Evolutionary conservation across 2,888 invertebrate species (phyloP).

Genomic region (Caenorhabditis drosophilae): DNA sequence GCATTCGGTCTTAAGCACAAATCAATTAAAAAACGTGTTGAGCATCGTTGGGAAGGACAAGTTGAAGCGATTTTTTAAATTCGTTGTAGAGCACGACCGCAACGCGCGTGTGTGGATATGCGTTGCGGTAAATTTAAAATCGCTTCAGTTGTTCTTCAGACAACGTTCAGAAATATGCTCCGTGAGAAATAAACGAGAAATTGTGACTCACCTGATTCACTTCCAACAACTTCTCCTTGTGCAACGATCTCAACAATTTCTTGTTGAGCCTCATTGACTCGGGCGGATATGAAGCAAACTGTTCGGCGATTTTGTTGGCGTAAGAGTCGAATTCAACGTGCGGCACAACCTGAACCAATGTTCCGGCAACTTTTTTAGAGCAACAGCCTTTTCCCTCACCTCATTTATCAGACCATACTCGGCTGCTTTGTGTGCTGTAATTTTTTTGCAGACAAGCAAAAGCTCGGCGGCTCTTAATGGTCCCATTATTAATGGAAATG

Average conservation of each 20-base stretch:
- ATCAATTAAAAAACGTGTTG: not conserved
- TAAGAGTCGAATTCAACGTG: constrained; percentile 41
- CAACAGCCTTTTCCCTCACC: too few species aligned
- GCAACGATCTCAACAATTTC: constrained; percentile 76
- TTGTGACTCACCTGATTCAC: constrained; percentile 59
- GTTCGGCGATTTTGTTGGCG: constrained; percentile 37
- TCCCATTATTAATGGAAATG: constrained; percentile 85
- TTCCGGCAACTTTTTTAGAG: too few species aligned
- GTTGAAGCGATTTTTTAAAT: too few species aligned
- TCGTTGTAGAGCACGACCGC: too few species aligned
- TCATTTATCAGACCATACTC: constrained; percentile 81
- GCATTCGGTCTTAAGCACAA: constrained; percentile 74
- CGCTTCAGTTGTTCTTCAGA: too few species aligned
- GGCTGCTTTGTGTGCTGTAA: constrained; percentile 82
- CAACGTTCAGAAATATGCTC: too few species aligned
- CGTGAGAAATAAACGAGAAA: too few species aligned
- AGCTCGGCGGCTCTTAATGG: constrained; percentile 76
- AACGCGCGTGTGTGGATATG: too few species aligned
- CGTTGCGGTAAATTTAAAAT: constrained; percentile 2
- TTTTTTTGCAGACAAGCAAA: constrained; percentile 78
- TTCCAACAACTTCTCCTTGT: constrained; percentile 72
- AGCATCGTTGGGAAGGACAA: too few species aligned
- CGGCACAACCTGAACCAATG: constrained; percentile 78
- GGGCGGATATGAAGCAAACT: constrained; percentile 57
- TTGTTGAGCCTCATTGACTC: constrained; percentile 78